Percentiles rank a stretch among this genome's conserved stretches.
Conservation (phyloP, 1,140 invertebrate genomes). For the Bicyclus anynana region DNA sequence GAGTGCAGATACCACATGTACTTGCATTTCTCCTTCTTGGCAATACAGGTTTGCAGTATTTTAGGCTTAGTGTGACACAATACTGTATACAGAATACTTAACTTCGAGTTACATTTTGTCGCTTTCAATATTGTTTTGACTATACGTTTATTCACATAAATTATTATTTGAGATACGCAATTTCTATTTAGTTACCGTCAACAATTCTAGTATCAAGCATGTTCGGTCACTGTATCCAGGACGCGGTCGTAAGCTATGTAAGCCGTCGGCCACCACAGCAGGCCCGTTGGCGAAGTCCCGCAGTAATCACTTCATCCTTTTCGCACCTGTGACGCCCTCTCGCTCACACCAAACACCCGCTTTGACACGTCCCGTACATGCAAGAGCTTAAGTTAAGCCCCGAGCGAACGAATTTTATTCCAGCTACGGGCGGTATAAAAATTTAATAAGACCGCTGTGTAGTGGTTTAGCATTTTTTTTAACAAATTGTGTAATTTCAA, state of each 20-base stretch:
- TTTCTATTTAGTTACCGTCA: too few relatives aligned
- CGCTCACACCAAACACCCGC: slow-evolving; percentile 24
- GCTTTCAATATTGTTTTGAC: neutral
- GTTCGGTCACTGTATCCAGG: slow-evolving; percentile 28
- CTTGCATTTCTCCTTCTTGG: slow-evolving; percentile 22
- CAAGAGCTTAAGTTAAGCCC: slow-evolving; percentile 40
- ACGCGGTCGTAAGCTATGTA: slow-evolving; percentile 42
- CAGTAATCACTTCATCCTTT: slow-evolving; percentile 19
- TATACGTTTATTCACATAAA: too few relatives aligned
- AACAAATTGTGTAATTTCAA: slow-evolving; percentile 3
- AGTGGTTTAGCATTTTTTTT: slow-evolving; percentile 8
- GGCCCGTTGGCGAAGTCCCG: slow-evolving; percentile 33
- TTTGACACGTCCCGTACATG: slow-evolving; percentile 41
- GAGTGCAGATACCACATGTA: neutral
- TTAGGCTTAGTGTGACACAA: slow-evolving; percentile 14
- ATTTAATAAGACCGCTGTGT: slow-evolving; percentile 34
- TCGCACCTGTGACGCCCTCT: slow-evolving; percentile 23
- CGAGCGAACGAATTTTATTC: slow-evolving; percentile 37
- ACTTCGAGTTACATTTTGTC: neutral
- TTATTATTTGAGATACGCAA: too few relatives aligned
- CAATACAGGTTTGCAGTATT: slow-evolving; percentile 21
- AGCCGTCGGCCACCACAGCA: slow-evolving; percentile 41
- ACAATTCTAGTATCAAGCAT: slow-evolving; percentile 37
- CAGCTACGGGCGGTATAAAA: slow-evolving; percentile 28
- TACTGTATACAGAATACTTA: slow-evolving; percentile 2